Percentiles rank a stretch among this genome's conserved stretches.
Evolutionary conservation across 1,140 invertebrate species (phyloP).

Genomic region (Homarus americanus): DNA sequence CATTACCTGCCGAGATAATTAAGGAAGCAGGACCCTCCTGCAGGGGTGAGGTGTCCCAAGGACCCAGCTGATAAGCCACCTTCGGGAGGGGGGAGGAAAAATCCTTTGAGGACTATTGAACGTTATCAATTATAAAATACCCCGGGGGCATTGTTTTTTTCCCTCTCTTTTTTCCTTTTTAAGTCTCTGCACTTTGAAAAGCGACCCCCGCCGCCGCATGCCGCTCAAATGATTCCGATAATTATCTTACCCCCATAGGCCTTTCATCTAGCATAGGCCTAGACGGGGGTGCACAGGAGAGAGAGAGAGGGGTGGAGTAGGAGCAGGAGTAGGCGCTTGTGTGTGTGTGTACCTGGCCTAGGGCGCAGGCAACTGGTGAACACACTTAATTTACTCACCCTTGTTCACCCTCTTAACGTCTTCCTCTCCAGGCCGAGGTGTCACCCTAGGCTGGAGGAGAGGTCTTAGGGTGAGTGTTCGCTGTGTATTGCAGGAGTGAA

Average conservation of each 20-base stretch:
- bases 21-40: background rate
- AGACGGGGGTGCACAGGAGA: slow-evolving; percentile 20
- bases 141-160: slow-evolving; percentile 46
- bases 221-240: slow-evolving; percentile 64
- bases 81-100: slow-evolving; percentile 17
- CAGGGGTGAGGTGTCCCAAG: background rate
- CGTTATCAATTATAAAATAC: slow-evolving; percentile 55
- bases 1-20: background rate
- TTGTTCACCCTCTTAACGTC: background rate
- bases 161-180: slow-evolving; percentile 1
- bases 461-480: background rate
- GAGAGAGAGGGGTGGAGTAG: slow-evolving; percentile 36
- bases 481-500: background rate
- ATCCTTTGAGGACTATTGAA: slow-evolving; percentile 62
- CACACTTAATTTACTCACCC: background rate
- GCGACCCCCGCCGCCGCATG: slow-evolving; percentile 41
- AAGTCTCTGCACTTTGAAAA: slow-evolving; percentile 52
- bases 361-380: background rate
- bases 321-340: background rate
- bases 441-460: background rate
- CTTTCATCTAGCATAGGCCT: slow-evolving; percentile 61
- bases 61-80: slow-evolving; percentile 10
- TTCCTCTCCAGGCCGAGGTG: background rate
- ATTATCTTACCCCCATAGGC: slow-evolving; percentile 57
- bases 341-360: slow-evolving; percentile 7